These are phyloP conservation scores for Oncopeltus fasciatus DNA, from an alignment of 1,140 invertebrate species.

Conservation along the genomic window DNA sequence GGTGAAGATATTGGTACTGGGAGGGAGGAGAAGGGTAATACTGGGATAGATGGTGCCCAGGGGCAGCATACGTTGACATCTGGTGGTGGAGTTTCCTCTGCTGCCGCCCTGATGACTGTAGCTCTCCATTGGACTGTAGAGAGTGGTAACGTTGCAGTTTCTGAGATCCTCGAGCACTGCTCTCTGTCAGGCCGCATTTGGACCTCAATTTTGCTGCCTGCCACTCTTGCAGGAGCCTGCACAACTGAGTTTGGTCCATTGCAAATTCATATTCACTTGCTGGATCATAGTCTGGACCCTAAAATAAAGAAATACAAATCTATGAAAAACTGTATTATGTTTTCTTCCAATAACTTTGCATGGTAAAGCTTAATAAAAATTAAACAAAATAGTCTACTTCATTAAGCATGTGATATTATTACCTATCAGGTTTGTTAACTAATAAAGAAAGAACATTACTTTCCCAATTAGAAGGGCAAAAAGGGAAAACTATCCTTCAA, in stretches of 20 bases:
- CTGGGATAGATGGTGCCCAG: not conserved
- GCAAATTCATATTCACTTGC: conserved; percentile 21
- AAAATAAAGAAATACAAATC: conserved; percentile 3
- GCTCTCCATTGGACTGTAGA: conserved; percentile 15
- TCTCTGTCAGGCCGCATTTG: not conserved
- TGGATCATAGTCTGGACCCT: conserved; percentile 24
- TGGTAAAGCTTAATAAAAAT: too few species aligned
- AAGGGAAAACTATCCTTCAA: too few species aligned
- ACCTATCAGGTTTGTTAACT: too few species aligned
- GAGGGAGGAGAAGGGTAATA: conserved; percentile 2
- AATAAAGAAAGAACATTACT: too few species aligned
- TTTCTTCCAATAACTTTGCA: too few species aligned
- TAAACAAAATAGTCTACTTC: too few species aligned
- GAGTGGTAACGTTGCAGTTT: conserved; percentile 14
- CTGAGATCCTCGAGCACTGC: too few species aligned
- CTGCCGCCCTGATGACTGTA: too few species aligned
- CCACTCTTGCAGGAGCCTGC: conserved; percentile 22
- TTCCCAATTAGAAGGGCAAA: too few species aligned
- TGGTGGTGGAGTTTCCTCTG: conserved; percentile 11
- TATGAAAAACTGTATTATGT: too few species aligned
- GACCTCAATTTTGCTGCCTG: conserved; percentile 21
- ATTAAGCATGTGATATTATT: too few species aligned
- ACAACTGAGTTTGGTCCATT: conserved; percentile 20
- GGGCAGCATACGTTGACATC: not conserved
- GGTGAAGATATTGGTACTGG: conserved; percentile 12